Base-by-base conservation (phyloP, 2,888 invertebrate species). In the Drosophila koepferae region DNA sequence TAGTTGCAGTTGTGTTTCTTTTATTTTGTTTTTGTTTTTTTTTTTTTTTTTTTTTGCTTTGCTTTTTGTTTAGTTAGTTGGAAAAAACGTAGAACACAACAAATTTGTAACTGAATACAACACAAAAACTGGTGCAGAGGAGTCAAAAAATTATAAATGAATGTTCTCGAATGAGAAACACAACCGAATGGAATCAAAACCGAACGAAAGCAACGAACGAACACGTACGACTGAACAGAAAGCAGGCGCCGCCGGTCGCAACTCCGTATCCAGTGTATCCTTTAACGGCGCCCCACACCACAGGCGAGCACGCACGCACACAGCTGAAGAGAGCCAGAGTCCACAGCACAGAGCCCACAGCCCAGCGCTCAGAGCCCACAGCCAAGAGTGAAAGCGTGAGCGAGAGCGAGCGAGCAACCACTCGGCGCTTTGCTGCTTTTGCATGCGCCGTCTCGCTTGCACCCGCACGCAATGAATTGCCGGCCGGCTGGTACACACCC, bases 161-260 rank as follows among this genome's bases (percentile, higher is more conserved):
- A 91, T 91, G 90, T 91, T 92, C 91, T 91, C 91, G 91, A 92
- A 90, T 56, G 86, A 87, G 86, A 87, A 87, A 86, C 85, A 86
- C 85, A 86, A 87, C 86, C 86, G 86, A 87, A 87, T 87, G 89
- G 86, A 92, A 92, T 90, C 91, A 90, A 88, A 90, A 91, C 92
- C 91, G 92, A 91, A 91, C 91, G 91, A 91, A 91, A 91, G 92
- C 91, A 92, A 91, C 91, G 92, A 91, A 92, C 91, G 92, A 92
- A 92, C 92, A 89, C 91, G 91, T 89, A 91, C 92, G 91, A 91
- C 87, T 91, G 84, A 89, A 74, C 69, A 64, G 66, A 68, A 69
- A 80, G 58, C 64, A 70, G 69, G 73, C 72, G 77, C 72, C 72
- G 77, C 70, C 63, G 72, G 56, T 53, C 28, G 41, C 68, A 51